Conservation (phyloP, 2,797 vertebrate species). For the Cuculus canorus region DNA sequence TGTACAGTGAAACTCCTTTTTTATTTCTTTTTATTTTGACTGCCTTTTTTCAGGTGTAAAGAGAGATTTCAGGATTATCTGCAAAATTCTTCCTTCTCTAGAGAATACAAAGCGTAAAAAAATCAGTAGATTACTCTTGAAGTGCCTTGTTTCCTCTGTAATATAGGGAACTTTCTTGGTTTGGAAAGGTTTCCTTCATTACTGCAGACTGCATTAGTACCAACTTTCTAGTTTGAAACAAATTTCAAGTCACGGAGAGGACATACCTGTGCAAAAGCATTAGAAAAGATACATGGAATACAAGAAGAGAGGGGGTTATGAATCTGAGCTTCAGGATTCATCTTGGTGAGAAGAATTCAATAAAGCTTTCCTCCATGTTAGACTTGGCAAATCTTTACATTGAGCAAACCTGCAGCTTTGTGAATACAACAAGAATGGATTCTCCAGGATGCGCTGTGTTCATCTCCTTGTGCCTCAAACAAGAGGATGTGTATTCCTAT, state of each 20-base stretch:
- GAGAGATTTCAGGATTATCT: not conserved
- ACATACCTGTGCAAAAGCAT: not conserved
- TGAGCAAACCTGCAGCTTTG: not conserved
- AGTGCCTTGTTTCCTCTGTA: not conserved
- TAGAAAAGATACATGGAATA: not conserved
- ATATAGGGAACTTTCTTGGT: not conserved
- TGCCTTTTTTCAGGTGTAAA: not conserved
- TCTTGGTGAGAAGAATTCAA: not conserved
- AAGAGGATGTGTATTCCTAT: not conserved
- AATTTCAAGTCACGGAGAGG: not conserved
- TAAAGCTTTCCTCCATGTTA: not conserved
- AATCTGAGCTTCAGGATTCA: not conserved
- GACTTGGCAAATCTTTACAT: not conserved
- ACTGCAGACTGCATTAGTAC: not conserved
- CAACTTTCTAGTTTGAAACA: not conserved
- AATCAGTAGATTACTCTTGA: not conserved
- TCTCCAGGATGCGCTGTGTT: fast-evolving
- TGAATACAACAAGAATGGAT: fast-evolving
- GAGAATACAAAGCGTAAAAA: not conserved
- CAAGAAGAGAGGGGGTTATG: not conserved
- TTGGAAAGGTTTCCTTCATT: not conserved
- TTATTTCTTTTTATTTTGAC: not conserved
- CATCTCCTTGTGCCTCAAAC: not conserved
- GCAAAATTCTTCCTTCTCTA: not conserved
- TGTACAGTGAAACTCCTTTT: not conserved